A percentile compares a stretch with the other conserved stretches of the same genome.
These are phyloP conservation scores for Salvelinus fontinalis DNA, from an alignment of 2,113 vertebrate genomes.

Conservation along the genomic window DNA sequence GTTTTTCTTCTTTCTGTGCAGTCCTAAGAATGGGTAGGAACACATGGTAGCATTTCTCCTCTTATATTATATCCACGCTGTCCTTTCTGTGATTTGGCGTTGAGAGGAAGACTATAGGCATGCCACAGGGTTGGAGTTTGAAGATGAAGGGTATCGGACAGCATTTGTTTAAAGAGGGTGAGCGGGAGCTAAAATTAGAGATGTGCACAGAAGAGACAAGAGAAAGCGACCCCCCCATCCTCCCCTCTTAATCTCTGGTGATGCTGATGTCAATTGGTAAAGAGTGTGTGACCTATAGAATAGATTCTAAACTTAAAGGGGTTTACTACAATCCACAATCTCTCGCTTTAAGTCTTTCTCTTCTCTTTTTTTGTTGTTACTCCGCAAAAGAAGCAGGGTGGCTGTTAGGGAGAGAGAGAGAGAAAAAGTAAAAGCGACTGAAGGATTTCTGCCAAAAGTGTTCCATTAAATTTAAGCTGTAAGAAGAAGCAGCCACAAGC, in stretches of 20 bases:
- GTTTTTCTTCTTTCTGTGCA: background rate
- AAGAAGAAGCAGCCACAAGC: conserved; percentile 61
- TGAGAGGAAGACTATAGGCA: background rate
- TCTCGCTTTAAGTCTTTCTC: background rate
- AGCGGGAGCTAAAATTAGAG: conserved; percentile 39
- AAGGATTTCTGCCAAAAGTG: conserved; percentile 69
- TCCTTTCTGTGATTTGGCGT: background rate
- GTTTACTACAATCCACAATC: conserved; percentile 38
- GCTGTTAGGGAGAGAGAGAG: background rate
- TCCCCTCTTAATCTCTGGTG: conserved; percentile 59
- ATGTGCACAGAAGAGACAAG: conserved; percentile 27
- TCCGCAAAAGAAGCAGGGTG: conserved; percentile 27
- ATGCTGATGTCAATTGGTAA: conserved; percentile 64
- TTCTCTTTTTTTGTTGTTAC: background rate
- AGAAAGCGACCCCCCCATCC: conserved; percentile 13
- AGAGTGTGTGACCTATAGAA: conserved; percentile 66
- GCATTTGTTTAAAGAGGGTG: conserved; percentile 49
- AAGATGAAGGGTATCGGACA: conserved; percentile 57
- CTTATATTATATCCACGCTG: background rate
- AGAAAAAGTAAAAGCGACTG: conserved; percentile 27
- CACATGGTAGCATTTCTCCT: background rate
- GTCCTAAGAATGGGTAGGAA: background rate
- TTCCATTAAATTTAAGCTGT: conserved; percentile 72
- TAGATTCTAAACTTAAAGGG: conserved; percentile 60
- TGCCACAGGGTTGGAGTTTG: background rate